These are phyloP conservation scores for Toxostoma redivivum DNA, from an alignment of 2,113 vertebrate species.

Conservation along the genomic window DNA sequence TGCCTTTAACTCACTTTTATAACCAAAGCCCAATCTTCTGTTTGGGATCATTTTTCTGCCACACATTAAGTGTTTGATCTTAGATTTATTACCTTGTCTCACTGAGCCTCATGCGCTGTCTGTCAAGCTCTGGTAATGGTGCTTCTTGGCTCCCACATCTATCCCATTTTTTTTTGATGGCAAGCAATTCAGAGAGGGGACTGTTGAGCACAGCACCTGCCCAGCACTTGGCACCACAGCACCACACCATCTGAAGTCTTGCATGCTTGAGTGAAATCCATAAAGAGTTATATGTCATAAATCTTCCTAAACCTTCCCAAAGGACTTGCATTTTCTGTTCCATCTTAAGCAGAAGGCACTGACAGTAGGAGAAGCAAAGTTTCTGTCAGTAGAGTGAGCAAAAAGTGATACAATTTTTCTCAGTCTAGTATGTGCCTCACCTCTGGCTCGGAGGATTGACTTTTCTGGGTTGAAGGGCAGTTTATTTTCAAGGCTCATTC, in stretches of 20 bases:
- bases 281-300: background rate
- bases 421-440: background rate
- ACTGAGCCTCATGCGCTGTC: background rate
- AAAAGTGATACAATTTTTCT: background rate
- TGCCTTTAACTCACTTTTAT: background rate
- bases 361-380: background rate
- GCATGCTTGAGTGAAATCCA: background rate
- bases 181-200: background rate
- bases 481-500: constrained; percentile 44
- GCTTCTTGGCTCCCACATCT: background rate
- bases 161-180: background rate
- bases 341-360: background rate
- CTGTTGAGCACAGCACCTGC: background rate
- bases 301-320: background rate
- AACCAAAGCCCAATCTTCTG: background rate
- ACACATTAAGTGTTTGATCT: background rate
- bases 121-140: background rate
- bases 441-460: background rate
- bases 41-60: background rate
- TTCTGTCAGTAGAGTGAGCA: background rate
- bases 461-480: constrained; percentile 23
- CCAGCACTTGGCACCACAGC: background rate
- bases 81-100: background rate
- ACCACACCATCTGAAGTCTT: background rate
- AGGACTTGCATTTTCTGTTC: background rate